phyloP scores from a whole-genome alignment of 2,113 vertebrate species.

The Passerina amoena region DNA sequence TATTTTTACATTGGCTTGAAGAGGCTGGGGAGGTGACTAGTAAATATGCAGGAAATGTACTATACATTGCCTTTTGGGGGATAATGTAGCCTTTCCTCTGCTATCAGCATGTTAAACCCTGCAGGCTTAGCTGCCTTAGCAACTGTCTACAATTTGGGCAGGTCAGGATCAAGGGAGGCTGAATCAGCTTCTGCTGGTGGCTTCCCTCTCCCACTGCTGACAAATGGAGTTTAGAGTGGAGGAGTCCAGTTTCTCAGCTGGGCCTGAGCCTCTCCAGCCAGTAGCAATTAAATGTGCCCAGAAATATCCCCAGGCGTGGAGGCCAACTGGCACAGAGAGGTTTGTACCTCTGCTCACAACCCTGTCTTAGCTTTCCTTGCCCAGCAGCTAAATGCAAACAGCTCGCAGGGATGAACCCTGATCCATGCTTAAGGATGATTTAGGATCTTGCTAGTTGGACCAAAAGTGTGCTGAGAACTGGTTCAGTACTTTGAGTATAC shows the following conservation, averaged over 20 bases:
- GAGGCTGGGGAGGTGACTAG: neutral
- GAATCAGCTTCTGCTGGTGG: neutral
- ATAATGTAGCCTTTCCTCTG: neutral
- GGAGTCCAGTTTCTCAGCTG: neutral
- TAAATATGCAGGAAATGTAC: neutral
- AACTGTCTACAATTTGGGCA: neutral
- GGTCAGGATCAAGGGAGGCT: neutral
- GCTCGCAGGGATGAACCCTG: neutral
- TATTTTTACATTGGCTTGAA: neutral
- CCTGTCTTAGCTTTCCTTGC: neutral
- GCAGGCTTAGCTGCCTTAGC: neutral
- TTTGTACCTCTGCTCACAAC: neutral
- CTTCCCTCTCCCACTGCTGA: neutral
- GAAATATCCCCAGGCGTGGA: neutral
- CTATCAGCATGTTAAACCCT: neutral
- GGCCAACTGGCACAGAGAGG: neutral
- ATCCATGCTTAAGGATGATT: slow-evolving; percentile 19
- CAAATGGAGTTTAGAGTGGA: neutral
- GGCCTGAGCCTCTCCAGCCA: neutral
- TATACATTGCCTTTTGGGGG: neutral
- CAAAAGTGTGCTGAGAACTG: neutral
- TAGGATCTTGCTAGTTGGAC: slow-evolving; percentile 3
- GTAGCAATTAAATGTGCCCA: neutral
- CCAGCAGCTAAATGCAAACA: neutral
- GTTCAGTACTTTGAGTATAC: neutral